Percentiles rank a stretch among this genome's conserved stretches.
Conservation (phyloP, 2,888 invertebrate species). For the Metopia argyrocephala region DNA sequence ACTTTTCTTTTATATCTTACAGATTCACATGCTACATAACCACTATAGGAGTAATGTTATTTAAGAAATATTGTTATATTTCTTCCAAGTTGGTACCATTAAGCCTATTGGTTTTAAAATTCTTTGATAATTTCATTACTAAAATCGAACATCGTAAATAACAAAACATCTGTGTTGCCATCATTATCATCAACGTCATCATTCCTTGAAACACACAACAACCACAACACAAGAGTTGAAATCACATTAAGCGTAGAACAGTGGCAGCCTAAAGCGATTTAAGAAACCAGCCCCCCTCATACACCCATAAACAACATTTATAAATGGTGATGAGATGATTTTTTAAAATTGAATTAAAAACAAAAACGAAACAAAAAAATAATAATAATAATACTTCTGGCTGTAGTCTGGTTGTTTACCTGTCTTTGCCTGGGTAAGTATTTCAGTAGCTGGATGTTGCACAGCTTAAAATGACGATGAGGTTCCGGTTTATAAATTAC, state of each 20-base stretch:
- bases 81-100: constrained; percentile 30
- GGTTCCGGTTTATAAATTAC: constrained; percentile 29
- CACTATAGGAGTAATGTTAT: neutral
- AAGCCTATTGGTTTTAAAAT: neutral
- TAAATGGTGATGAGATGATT: constrained; percentile 34
- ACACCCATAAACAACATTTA: constrained; percentile 68
- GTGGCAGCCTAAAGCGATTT: constrained; percentile 69
- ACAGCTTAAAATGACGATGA: constrained; percentile 46
- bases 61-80: neutral
- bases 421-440: constrained; percentile 6
- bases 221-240: constrained; percentile 36
- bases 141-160: constrained; percentile 53
- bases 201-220: constrained; percentile 1
- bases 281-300: constrained; percentile 59
- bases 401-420: neutral
- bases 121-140: constrained; percentile 26
- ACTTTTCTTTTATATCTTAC: too few relatives aligned
- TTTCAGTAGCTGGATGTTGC: constrained; percentile 38
- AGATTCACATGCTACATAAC: too few relatives aligned
- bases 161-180: constrained; percentile 2
- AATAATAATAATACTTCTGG: neutral
- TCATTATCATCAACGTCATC: constrained; percentile 19
- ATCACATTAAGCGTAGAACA: constrained; percentile 67
- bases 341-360: constrained; percentile 52
- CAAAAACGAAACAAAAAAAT: too few relatives aligned